A percentile compares a stretch with the other conserved stretches of the same genome.
These are phyloP conservation scores for Chaetodon auriga DNA, from an alignment of 2,113 vertebrate genomes.

Conservation along the genomic window DNA sequence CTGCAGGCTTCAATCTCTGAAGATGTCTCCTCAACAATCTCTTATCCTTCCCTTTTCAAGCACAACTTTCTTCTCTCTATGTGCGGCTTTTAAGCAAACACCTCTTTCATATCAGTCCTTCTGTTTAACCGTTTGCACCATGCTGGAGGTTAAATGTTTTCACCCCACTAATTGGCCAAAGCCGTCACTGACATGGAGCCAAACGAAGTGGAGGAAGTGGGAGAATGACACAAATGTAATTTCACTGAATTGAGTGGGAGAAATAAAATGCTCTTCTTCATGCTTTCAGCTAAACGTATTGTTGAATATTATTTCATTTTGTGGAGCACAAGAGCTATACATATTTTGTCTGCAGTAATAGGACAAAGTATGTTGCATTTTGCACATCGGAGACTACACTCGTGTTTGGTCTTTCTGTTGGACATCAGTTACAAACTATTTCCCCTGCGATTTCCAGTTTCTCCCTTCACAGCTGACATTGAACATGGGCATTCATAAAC, in stretches of 20 bases:
- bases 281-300: too few species aligned
- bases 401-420: neutral
- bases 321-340: neutral
- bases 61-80: constrained; percentile 22
- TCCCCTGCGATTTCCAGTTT: constrained; percentile 42
- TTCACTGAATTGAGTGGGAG: neutral
- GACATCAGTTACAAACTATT: constrained; percentile 39
- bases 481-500: constrained; percentile 68
- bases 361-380: neutral
- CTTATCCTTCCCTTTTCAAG: constrained; percentile 32
- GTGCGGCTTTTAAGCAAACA: constrained; percentile 45
- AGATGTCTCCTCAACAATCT: constrained; percentile 46
- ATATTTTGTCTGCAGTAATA: constrained; percentile 8
- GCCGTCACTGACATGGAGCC: constrained; percentile 83
- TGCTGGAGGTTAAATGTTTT: constrained; percentile 86
- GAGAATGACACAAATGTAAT: neutral
- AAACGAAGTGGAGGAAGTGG: constrained; percentile 75
- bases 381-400: neutral
- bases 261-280: too few species aligned
- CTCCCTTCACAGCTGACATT: constrained; percentile 67
- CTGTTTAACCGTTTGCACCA: constrained; percentile 7
- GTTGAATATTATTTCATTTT: too few species aligned
- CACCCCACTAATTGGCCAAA: constrained; percentile 83
- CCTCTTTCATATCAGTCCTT: constrained; percentile 49
- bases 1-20: constrained; percentile 50